Base-by-base conservation (phyloP, 2,888 invertebrate species). In the Octodonta nipae region DNA sequence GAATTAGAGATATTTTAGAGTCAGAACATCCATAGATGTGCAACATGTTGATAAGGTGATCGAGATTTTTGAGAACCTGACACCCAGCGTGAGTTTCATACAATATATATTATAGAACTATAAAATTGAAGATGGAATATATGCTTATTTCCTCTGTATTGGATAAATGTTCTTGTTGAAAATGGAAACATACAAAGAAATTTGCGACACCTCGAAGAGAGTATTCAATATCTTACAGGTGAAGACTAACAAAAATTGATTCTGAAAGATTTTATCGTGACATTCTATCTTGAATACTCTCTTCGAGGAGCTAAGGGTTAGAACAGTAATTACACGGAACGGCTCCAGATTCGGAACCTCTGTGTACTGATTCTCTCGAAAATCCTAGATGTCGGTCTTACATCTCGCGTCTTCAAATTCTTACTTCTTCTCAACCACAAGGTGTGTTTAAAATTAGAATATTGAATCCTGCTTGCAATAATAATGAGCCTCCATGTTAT, bases 231-330 rank as follows among this genome's bases (percentile, higher is more conserved):
- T n/a, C n/a, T n/a, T n/a, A n/a, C n/a, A n/a, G n/a, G n/a, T 61
- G 75, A 75, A 46, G 87, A 89, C 53, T 65, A 93, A 24, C 91
- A 92, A 60, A 88, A 87, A 60, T 67, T 86, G 40, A 71, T 93
- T 56, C 65, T 93, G 36, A 85, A 82, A 55, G 87, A 87, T 61
- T n/a, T n/a, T n/a, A n/a, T n/a, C n/a, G n/a, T n/a, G n/a, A n/a
- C n/a, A n/a, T n/a, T n/a, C n/a, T n/a, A n/a, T n/a, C n/a, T n/a
- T n/a, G n/a, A n/a, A n/a, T n/a, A n/a, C n/a, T n/a, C n/a, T n/a
- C n/a, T n/a, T n/a, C n/a, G n/a, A n/a, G n/a, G n/a, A n/a, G n/a
- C n/a, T n/a, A n/a, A n/a, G n/a, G n/a, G n/a, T n/a, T n/a, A n/a
- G n/a, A n/a, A n/a, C n/a, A n/a, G n/a, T n/a, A n/a, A n/a, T n/a